Evolutionary conservation across 2,888 invertebrate species (phyloP).

Genomic region (Scaptodrosophila latifasciaeformis): DNA sequence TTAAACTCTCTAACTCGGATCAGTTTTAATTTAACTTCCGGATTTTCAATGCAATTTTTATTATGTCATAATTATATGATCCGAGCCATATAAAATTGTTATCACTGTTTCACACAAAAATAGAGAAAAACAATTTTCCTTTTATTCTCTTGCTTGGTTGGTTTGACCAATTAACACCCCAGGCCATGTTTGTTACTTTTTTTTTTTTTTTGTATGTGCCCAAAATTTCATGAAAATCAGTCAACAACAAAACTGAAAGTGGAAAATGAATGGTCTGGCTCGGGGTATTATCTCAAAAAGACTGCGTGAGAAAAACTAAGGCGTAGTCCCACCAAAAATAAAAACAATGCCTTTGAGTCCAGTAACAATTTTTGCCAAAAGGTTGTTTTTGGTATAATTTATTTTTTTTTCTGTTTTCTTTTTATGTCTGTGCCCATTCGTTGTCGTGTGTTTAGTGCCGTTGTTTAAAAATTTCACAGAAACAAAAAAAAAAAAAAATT

Average conservation of each 20-base stretch:
- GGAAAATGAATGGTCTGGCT: slow-evolving; percentile 46
- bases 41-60: slow-evolving; percentile 24
- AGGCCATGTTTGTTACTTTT: slow-evolving; percentile 25
- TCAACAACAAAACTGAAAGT: slow-evolving; percentile 51
- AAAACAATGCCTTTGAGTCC: slow-evolving; percentile 35
- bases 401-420: slow-evolving; percentile 13
- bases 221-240: slow-evolving; percentile 57
- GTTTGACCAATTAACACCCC: slow-evolving; percentile 40
- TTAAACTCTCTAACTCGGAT: not conserved
- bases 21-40: slow-evolving; percentile 52
- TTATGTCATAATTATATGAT: slow-evolving; percentile 52
- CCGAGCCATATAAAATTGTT: slow-evolving; percentile 51
- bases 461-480: slow-evolving; percentile 43
- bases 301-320: slow-evolving; percentile 54
- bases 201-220: slow-evolving; percentile 22
- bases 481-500: too few species aligned
- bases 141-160: slow-evolving; percentile 16
- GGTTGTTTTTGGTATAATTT: slow-evolving; percentile 5
- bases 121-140: slow-evolving; percentile 36
- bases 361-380: slow-evolving; percentile 1
- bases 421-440: slow-evolving; percentile 45
- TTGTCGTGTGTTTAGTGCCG: slow-evolving; percentile 45
- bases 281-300: not conserved
- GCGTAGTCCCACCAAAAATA: slow-evolving; percentile 25
- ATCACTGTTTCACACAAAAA: slow-evolving; percentile 58